Evolutionary conservation across 2,888 invertebrate species (phyloP).

Genomic region (Drosophila borborema): DNA sequence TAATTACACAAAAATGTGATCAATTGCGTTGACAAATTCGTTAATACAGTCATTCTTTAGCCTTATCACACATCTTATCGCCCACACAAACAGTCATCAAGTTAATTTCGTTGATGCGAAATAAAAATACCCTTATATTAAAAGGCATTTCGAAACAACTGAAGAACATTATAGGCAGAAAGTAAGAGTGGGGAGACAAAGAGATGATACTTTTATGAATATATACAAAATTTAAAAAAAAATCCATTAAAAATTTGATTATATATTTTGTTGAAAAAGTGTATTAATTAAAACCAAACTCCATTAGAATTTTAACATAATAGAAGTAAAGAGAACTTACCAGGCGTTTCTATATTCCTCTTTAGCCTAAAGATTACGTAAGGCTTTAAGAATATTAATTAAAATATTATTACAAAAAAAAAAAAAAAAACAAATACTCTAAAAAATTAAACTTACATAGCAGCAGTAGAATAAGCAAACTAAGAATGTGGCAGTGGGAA

Average conservation of each 20-base stretch:
- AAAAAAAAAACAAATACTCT: not conserved
- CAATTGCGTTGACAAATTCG: not conserved
- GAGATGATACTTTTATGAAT: not conserved
- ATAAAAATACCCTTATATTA: not conserved
- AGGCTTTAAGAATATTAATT: not conserved
- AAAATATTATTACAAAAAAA: not conserved
- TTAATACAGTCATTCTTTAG: conserved; percentile 7
- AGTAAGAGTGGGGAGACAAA: not conserved
- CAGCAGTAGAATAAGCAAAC: not conserved
- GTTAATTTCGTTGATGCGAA: not conserved
- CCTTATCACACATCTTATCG: conserved; percentile 1
- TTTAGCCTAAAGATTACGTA: rapidly evolving
- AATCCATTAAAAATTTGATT: not conserved
- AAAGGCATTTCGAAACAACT: not conserved
- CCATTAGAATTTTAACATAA: too few species aligned
- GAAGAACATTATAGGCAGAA: not conserved
- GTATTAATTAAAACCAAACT: not conserved
- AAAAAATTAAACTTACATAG: conserved; percentile 19
- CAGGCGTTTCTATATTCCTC: not conserved
- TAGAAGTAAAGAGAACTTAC: not conserved
- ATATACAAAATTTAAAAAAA: not conserved
- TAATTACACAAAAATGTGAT: conserved; percentile 1
- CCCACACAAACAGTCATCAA: not conserved
- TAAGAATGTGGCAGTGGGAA: not conserved
- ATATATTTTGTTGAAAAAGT: not conserved